A percentile compares a stretch with the other conserved stretches of the same genome.
These are phyloP conservation scores for Cosmia trapezina DNA, from an alignment of 2,888 invertebrate species.

Conservation along the genomic window DNA sequence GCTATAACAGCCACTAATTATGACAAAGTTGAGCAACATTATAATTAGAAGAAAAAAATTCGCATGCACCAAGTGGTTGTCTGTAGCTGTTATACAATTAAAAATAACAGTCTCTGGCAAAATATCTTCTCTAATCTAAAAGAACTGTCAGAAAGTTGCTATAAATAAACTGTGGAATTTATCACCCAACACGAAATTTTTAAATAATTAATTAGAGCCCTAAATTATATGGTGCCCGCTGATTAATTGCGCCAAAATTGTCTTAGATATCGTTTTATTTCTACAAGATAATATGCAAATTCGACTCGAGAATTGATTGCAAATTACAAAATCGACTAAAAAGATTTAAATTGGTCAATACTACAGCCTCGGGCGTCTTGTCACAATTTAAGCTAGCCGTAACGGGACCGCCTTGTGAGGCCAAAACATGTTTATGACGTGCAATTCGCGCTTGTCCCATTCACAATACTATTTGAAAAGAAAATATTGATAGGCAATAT, in stretches of 20 bases:
- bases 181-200: background rate
- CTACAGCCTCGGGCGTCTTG: conserved; percentile 42
- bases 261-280: conserved; percentile 12
- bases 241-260: conserved; percentile 20
- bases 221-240: conserved; percentile 5
- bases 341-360: conserved; percentile 35
- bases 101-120: background rate
- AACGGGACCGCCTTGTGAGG: conserved; percentile 58
- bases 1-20: conserved; percentile 63
- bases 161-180: conserved; percentile 18
- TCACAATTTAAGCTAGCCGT: conserved; percentile 40
- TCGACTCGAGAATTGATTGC: conserved; percentile 13
- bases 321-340: conserved; percentile 39
- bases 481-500: conserved; percentile 33
- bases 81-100: conserved; percentile 32
- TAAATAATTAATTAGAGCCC: background rate
- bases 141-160: background rate
- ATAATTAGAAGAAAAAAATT: conserved; percentile 64
- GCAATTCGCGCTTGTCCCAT: conserved; percentile 33
- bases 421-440: conserved; percentile 52
- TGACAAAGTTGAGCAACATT: conserved; percentile 65
- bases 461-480: conserved; percentile 20
- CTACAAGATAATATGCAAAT: conserved; percentile 38
- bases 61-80: conserved; percentile 35
- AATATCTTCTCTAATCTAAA: conserved; percentile 9